Base-by-base conservation (phyloP, 2,797 vertebrate genomes). In the Cynopterus sphinx region DNA sequence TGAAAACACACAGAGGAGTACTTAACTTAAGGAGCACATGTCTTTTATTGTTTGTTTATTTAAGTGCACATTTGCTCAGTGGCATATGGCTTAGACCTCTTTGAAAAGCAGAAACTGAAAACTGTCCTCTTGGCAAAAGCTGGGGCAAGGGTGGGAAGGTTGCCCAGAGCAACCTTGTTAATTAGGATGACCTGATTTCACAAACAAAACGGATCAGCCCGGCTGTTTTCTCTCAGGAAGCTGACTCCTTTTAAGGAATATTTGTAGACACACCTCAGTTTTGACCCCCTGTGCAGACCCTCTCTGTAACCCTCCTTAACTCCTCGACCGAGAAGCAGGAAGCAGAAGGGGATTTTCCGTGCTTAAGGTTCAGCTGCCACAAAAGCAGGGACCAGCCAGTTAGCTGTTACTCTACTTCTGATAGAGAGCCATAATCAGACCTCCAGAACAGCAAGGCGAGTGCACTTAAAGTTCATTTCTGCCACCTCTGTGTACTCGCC, bases 161-260 rank as follows among this genome's bases (percentile, higher is more conserved):
- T 59, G 49, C 73, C 49, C 59, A 33, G 70, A 53, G 39, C 75
- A 89, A 22, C 67, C 68, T 92, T 9, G 4, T 88, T 94, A 51
- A 89, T 96, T 65, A 79, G 90, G 75, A 73, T 51, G 82, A 84
- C 78, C 1, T 1, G 61, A 79, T 95, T 93, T 97, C 82, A 94
- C 65, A 51, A 89, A 78, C 73, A 86, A 26, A 85, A 53, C 85
- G 41, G 51, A 41, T 67, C 71, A 21, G 31, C 46, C 22, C 19
- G 68, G 73, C 63, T 16, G 0, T 86, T 85, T 53, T 53, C 51
- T 71, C 21, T 39, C 6, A 85, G 63, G 49, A 75, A 63, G 68
- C 51, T 6, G 68, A 22, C 70, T 78, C 36, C 78, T 70, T 67
- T 61, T 68, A 92, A 92, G 77, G 82, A 65, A 10, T 16, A 12